Conservation (phyloP, 2,888 invertebrate species). For the Tipula confusa region DNA sequence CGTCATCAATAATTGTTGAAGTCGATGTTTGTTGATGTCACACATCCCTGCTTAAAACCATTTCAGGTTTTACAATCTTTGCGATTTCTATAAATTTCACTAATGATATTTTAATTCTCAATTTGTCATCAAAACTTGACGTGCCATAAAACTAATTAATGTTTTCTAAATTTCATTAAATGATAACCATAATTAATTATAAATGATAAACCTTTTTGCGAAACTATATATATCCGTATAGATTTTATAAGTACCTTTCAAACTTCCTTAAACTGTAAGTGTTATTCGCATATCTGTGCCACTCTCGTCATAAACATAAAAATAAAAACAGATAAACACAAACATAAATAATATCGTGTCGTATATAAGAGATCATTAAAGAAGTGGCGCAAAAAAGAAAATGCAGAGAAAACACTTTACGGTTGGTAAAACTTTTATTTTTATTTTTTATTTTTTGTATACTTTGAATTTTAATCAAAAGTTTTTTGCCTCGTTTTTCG, state of each 20-base stretch:
- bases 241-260: not conserved
- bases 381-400: not conserved
- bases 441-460: too few relatives aligned
- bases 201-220: not conserved
- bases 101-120: too few relatives aligned
- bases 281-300: not conserved
- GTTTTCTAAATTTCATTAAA: too few relatives aligned
- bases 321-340: not conserved
- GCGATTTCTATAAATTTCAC: too few relatives aligned
- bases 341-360: not conserved
- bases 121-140: too few relatives aligned
- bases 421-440: not conserved
- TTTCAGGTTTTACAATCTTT: too few relatives aligned
- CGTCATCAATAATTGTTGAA: too few relatives aligned
- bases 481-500: constrained; percentile 25
- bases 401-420: constrained; percentile 20
- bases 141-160: too few relatives aligned
- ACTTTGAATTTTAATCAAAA: constrained; percentile 25
- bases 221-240: not conserved
- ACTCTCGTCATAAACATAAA: not conserved
- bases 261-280: not conserved
- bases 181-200: too few relatives aligned
- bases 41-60: too few relatives aligned
- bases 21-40: too few relatives aligned
- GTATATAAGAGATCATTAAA: not conserved